Conservation (phyloP, 2,888 invertebrate species). For the Dyspetes luteomarginatus region DNA sequence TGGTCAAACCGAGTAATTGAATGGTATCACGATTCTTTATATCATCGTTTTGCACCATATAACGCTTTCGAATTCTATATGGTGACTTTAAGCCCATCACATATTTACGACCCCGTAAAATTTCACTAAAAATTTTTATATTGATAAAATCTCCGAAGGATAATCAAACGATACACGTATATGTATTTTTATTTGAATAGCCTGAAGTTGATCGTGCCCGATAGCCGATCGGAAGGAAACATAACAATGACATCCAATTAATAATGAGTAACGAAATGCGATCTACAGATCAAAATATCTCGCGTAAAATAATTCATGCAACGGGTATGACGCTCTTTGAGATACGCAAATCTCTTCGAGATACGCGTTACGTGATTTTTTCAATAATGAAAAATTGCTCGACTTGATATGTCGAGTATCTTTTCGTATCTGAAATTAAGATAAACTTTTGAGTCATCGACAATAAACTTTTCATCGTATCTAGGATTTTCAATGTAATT, state of each 20-base stretch:
- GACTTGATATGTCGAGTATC: background rate
- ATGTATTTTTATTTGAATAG: too few relatives aligned
- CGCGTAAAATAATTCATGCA: too few relatives aligned
- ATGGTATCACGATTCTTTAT: conserved; percentile 30
- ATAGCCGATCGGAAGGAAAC: too few relatives aligned
- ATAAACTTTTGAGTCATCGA: background rate
- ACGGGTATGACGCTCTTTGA: too few relatives aligned
- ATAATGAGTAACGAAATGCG: too few relatives aligned
- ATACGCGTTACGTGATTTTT: too few relatives aligned
- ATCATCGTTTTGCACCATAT: conserved; percentile 8
- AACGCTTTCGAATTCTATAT: background rate
- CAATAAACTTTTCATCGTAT: background rate
- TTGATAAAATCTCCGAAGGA: background rate
- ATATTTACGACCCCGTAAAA: background rate
- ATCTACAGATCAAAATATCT: too few relatives aligned
- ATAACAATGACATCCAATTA: too few relatives aligned
- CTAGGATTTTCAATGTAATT: conserved; percentile 2
- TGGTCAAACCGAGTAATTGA: conserved; percentile 42
- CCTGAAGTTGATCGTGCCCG: too few relatives aligned
- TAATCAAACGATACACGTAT: conserved; percentile 2
- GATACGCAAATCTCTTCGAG: background rate
- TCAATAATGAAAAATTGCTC: too few relatives aligned
- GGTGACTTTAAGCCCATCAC: background rate
- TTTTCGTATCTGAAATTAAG: background rate
- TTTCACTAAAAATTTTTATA: background rate